phyloP scores from a whole-genome alignment of 2,797 vertebrate genomes.

The Euphonia xanthogaster region DNA sequence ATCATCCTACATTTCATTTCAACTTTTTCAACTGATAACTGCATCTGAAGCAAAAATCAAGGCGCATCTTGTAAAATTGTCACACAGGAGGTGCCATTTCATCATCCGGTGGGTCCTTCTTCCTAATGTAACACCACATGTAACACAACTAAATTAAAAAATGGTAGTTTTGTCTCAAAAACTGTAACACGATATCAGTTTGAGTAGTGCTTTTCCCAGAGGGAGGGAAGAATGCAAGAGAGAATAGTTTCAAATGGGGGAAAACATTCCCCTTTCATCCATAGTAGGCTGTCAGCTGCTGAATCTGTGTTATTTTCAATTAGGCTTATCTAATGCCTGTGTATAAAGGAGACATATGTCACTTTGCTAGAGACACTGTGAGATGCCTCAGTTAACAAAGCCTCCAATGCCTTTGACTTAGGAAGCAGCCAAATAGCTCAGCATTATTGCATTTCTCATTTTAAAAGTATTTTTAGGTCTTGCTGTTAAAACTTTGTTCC shows the following conservation, averaged over 20 bases:
- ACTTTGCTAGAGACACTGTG: not conserved
- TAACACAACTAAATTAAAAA: not conserved
- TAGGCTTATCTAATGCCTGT: not conserved
- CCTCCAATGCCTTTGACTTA: not conserved
- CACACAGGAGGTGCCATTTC: not conserved
- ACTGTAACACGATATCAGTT: not conserved
- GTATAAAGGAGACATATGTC: slow-evolving; percentile 30
- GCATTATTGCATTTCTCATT: not conserved
- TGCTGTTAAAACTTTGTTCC: not conserved
- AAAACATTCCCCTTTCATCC: not conserved
- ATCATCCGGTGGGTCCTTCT: not conserved
- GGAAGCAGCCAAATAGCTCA: not conserved
- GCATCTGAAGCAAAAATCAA: not conserved
- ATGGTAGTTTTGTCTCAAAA: not conserved
- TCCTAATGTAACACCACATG: not conserved
- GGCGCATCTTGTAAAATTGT: not conserved
- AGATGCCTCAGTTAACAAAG: slow-evolving; percentile 30
- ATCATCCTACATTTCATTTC: not conserved
- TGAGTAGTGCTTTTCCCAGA: not conserved
- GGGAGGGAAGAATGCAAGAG: not conserved
- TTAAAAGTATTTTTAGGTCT: not conserved
- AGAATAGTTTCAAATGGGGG: not conserved
- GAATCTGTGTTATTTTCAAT: slow-evolving; percentile 57
- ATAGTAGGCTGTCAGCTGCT: slow-evolving; percentile 26
- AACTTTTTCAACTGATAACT: not conserved